These are phyloP conservation scores for Etheostoma nigrum DNA, from an alignment of 2,797 vertebrate genomes.

Conservation along the genomic window DNA sequence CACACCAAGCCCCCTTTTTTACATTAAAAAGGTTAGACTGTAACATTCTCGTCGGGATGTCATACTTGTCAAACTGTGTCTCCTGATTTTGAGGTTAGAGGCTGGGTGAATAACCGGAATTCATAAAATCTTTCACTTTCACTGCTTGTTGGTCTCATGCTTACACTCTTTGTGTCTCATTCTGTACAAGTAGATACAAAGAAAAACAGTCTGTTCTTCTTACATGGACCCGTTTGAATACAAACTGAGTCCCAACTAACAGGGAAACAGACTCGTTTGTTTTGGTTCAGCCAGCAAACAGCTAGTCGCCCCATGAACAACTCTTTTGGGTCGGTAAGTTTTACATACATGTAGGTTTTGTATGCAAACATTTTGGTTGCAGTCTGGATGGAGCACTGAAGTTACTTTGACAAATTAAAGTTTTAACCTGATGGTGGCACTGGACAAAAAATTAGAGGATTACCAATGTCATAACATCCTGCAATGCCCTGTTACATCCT, in stretches of 20 bases:
- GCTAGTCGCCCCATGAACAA: too few species aligned
- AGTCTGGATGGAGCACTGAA: too few species aligned
- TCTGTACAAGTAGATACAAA: background rate
- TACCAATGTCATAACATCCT: background rate
- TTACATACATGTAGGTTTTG: too few species aligned
- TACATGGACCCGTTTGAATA: background rate
- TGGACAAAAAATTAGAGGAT: background rate
- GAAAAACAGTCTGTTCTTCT: background rate
- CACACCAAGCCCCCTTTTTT: background rate
- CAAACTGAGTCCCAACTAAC: background rate
- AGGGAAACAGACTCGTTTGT: too few species aligned
- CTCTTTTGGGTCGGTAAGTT: too few species aligned
- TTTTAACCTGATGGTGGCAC: background rate
- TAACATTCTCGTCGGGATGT: background rate
- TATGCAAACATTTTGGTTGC: too few species aligned
- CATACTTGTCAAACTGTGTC: constrained; percentile 26
- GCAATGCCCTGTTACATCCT: too few species aligned
- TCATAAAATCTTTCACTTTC: constrained; percentile 18
- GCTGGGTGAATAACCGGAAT: constrained; percentile 36
- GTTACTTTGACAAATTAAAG: background rate
- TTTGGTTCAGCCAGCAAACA: too few species aligned
- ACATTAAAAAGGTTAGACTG: constrained; percentile 24
- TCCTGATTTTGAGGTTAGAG: constrained; percentile 32
- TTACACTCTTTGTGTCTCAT: background rate
- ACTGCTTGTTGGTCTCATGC: background rate